Evolutionary conservation across 2,797 vertebrate genomes (phyloP), one percentile per base, ranked within the genome.

Genomic region (Myoxocephalus aenaeus): DNA sequence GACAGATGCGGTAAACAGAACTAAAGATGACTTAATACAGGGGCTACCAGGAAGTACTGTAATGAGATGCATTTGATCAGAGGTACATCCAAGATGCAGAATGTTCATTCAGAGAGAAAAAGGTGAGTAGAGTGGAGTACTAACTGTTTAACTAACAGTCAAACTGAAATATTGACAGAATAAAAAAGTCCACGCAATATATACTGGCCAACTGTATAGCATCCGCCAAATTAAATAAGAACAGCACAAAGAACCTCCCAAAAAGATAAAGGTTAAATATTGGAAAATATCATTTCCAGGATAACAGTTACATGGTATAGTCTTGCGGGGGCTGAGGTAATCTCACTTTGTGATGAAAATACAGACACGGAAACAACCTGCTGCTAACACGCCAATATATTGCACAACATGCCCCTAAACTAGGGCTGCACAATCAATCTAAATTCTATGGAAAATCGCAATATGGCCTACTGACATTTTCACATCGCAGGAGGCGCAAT

Each of bases 11-110:
- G 73, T 63, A 88, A 89, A 88, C 81, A 86, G 61, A 75, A 51
- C 44, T 62, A 46, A 69, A 65, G 79, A 87, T 73, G 65, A 67
- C 69, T 85, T 81, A 70, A 80, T 82, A 40, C 44, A 14, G 13
- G 25, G 46, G 67, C 82, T 90, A 81, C 84, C 87, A 89, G 80
- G 77, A 88, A 88, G 34, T 56, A 70, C 51, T 62, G 73, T 83
- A 76, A 88, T 81, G 76, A 81, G 72, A 85, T 80, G 75, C 73
- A 73, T 83, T 70, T 79, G 86, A 91, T 91, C 80, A 81, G 74
- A 88, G 75, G 64, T 78, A 67, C 72, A 71, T 89, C 75, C 74
- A 80, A 81, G 36, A 78, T 54, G 53, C 8, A 67, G 46, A 67
- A 84, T 70, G 70, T 79, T 80, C 66, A 84, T 81, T 79, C n/a